Conservation (phyloP, 2,888 invertebrate species). For the Myopa testacea region DNA sequence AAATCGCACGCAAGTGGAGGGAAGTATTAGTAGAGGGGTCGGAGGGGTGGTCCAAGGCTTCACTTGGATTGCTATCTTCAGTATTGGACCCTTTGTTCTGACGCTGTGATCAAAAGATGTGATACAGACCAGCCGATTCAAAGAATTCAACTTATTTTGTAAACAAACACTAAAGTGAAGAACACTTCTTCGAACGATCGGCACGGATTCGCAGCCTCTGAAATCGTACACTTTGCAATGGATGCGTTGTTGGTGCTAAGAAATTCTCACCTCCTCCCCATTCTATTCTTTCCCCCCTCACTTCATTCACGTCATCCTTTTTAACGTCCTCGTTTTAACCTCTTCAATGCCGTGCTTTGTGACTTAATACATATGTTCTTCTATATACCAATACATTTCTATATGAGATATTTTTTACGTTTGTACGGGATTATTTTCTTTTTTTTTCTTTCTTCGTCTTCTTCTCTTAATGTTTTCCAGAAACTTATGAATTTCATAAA, state of each 20-base stretch:
- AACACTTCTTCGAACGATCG: conserved; percentile 14
- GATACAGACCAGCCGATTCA: conserved; percentile 18
- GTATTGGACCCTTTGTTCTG: conserved; percentile 7
- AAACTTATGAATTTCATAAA: conserved; percentile 33
- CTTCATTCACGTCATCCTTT: too few species aligned
- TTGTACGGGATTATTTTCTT: conserved; percentile 7
- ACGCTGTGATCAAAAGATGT: conserved; percentile 19
- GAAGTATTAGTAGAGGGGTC: neutral
- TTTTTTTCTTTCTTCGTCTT: neutral
- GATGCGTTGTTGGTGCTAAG: neutral
- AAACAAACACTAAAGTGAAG: conserved; percentile 22
- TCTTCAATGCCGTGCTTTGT: too few species aligned
- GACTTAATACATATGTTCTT: too few species aligned
- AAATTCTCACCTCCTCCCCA: neutral
- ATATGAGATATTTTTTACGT: too few species aligned
- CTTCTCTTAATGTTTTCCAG: conserved; percentile 34
- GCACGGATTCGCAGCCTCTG: conserved; percentile 10
- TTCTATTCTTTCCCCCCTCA: neutral
- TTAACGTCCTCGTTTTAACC: too few species aligned
- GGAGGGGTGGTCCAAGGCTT: neutral
- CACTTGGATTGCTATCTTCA: neutral
- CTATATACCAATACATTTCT: too few species aligned
- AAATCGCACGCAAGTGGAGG: neutral
- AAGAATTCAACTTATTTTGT: conserved; percentile 30
- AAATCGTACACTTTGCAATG: conserved; percentile 11